Conservation (phyloP, 2,888 invertebrate species). For the Hirtodrosophila confusa region DNA sequence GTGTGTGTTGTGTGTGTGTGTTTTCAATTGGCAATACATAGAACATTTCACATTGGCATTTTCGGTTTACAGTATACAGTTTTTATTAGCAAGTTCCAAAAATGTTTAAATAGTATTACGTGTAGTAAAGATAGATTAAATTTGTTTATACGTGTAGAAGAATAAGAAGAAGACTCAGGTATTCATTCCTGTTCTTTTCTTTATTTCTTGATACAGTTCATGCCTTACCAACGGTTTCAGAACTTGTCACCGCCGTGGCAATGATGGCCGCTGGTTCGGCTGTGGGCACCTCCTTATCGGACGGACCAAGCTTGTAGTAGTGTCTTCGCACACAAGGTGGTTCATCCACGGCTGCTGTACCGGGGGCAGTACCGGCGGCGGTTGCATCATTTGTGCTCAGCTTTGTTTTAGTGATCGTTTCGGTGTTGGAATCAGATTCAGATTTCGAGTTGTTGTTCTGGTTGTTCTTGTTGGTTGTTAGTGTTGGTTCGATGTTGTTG, state of each 20-base stretch:
- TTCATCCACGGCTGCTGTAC: slow-evolving; percentile 66
- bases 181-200: slow-evolving; percentile 24
- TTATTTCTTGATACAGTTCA: slow-evolving; percentile 28
- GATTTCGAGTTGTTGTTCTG: slow-evolving; percentile 25
- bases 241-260: slow-evolving; percentile 57
- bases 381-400: slow-evolving; percentile 70
- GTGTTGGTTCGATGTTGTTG: slow-evolving; percentile 60
- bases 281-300: slow-evolving; percentile 62
- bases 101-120: slow-evolving; percentile 31
- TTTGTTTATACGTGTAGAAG: slow-evolving; percentile 12
- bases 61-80: slow-evolving; percentile 41
- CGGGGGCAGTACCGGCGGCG: slow-evolving; percentile 37
- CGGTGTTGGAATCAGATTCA: slow-evolving; percentile 30
- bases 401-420: slow-evolving; percentile 75
- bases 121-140: slow-evolving; percentile 47
- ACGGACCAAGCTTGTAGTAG: slow-evolving; percentile 82
- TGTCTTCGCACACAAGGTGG: slow-evolving; percentile 75
- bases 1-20: slow-evolving; percentile 16
- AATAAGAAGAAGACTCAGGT: slow-evolving; percentile 1
- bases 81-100: slow-evolving; percentile 62
- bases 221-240: slow-evolving; percentile 70
- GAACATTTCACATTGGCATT: slow-evolving; percentile 51
- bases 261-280: slow-evolving; percentile 24
- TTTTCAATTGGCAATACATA: slow-evolving; percentile 44
- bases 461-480: slow-evolving; percentile 45